Conservation (phyloP, 1,140 invertebrate species). For the Drosophila asahinai region DNA sequence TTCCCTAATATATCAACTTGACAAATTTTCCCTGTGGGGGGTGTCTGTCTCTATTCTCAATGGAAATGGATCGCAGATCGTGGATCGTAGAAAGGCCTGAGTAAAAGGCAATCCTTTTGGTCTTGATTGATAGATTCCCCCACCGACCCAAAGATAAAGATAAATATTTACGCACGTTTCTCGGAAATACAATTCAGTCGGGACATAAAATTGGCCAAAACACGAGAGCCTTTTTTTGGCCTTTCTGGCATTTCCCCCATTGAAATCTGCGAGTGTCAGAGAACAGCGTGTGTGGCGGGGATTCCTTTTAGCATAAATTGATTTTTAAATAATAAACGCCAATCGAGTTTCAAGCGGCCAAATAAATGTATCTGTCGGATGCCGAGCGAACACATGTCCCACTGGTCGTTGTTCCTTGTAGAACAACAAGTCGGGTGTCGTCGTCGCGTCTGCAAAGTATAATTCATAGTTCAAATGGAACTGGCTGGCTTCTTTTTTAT, state of each 20-base stretch:
- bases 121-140: conserved; percentile 62
- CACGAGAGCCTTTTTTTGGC: conserved; percentile 3
- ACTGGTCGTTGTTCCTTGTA: conserved; percentile 21
- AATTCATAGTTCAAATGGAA: conserved; percentile 70
- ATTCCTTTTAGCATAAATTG: conserved; percentile 63
- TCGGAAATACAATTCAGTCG: conserved; percentile 65
- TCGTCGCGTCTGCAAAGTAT: conserved; percentile 70
- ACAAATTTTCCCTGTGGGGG: conserved; percentile 53
- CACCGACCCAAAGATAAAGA: conserved; percentile 14
- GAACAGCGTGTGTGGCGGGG: conserved; percentile 25
- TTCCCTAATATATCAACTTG: conserved; percentile 54
- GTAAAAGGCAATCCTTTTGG: conserved; percentile 27
- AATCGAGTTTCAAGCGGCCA: conserved; percentile 55
- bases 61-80: conserved; percentile 4
- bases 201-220: conserved; percentile 60
- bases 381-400: conserved; percentile 55
- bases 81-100: conserved; percentile 24
- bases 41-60: neutral
- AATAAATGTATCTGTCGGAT: conserved; percentile 40
- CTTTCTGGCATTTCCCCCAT: conserved; percentile 28
- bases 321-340: conserved; percentile 68
- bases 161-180: conserved; percentile 74
- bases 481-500: neutral
- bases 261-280: conserved; percentile 18
- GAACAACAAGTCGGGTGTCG: conserved; percentile 63